Base-by-base conservation (phyloP, 1,140 invertebrate genomes). In the Teleogryllus occipitalis region DNA sequence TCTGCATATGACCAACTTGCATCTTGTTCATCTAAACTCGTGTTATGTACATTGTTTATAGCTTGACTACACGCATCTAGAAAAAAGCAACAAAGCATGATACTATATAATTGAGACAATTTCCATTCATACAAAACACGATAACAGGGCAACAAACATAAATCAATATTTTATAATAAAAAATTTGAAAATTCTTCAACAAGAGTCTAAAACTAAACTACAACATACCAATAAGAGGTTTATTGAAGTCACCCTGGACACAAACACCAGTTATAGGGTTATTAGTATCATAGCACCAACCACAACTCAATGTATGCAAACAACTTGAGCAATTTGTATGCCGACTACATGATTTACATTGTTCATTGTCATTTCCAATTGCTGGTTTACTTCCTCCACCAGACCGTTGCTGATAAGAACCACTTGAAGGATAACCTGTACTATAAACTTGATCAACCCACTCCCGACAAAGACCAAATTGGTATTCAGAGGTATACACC, bases 401-500 rank as follows among this genome's bases (percentile, higher is more conserved):
- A 77, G 8, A 15, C n/a, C 21, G 39, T 47, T 77, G 76, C 27
- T 22, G 75, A 48, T 47, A 12, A 18, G 47, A 21, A 78, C 12
- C 39, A 27, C 12, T 21, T 14, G 21, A 65, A 65, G 54, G 54
- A 18, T 65, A 65, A 22, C 39, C 48, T 2, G 27, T 72, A 12
- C 72, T 48, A 27, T 78, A 72, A 8, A 47, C 54, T 47, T 94
- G 93, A 87, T 98, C 96, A 72, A 97, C 90, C 96, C 97, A 98
- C 84, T 96, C 94, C 8, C 94, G 90, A 84, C 97, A 98, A 80
- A 95, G 88, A 0, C 96, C 96, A 86, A 96, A 97, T 82, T 96
- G 94, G 87, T 96, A 97, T 82, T 96, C 94, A 80, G 95, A 96
- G 3, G 96, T 97, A 85, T 98, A 98, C 7, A 97, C 94, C 3